Percentiles rank a stretch among this genome's conserved stretches.
phyloP scores from a whole-genome alignment of 2,113 vertebrate genomes.

The Lathamus discolor region DNA sequence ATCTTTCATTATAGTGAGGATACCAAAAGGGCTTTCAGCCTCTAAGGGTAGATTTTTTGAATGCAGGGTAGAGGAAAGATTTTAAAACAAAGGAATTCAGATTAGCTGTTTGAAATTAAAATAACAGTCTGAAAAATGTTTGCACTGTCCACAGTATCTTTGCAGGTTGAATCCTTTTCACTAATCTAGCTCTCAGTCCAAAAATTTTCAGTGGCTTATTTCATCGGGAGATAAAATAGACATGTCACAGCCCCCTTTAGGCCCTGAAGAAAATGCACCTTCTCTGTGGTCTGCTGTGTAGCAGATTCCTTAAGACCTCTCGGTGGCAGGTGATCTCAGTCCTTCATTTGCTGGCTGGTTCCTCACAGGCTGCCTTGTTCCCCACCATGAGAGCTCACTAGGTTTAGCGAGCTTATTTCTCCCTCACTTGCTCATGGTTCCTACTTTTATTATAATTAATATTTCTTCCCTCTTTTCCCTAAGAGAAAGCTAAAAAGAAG shows the following conservation, averaged over 20 bases:
- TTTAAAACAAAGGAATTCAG: neutral
- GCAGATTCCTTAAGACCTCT: neutral
- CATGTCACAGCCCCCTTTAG: neutral
- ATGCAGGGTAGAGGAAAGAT: neutral
- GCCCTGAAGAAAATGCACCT: neutral
- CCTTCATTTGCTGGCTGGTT: neutral
- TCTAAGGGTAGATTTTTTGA: neutral
- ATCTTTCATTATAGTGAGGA: neutral
- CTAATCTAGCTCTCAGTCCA: neutral
- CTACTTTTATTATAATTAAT: neutral
- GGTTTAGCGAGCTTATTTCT: neutral
- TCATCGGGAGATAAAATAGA: neutral
- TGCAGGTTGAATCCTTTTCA: neutral
- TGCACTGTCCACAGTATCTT: neutral
- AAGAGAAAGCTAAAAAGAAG: neutral
- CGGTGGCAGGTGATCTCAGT: neutral
- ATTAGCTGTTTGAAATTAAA: neutral
- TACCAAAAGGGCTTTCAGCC: neutral
- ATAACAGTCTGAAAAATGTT: neutral
- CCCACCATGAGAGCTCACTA: accelerated
- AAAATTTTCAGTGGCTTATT: neutral
- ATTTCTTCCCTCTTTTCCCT: neutral
- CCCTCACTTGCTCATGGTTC: neutral
- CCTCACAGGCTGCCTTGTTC: neutral
- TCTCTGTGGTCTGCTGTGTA: neutral